Evolutionary conservation across 2,888 invertebrate species (phyloP).

Genomic region (Cheilosia impressa): DNA sequence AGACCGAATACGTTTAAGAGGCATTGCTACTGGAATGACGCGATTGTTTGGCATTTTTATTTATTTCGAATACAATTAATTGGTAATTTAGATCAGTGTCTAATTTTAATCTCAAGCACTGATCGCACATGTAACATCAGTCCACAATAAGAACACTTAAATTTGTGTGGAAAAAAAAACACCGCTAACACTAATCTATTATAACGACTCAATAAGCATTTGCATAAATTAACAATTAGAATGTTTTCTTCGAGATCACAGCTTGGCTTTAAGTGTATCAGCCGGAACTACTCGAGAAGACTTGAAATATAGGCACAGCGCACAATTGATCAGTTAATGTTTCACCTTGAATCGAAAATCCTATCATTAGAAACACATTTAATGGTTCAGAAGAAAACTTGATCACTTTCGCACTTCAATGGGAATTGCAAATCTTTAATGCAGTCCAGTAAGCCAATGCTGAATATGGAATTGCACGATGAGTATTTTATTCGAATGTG

Average conservation of each 20-base stretch:
- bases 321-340: background rate
- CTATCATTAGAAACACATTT: constrained; percentile 12
- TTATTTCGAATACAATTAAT: too few species aligned
- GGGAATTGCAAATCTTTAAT: constrained; percentile 1
- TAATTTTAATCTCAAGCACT: too few species aligned
- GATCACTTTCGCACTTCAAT: constrained; percentile 42
- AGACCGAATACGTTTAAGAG: too few species aligned
- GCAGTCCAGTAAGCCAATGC: constrained; percentile 15
- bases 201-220: constrained; percentile 14
- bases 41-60: too few species aligned
- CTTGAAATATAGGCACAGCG: constrained; percentile 6
- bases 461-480: constrained; percentile 4
- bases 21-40: too few species aligned
- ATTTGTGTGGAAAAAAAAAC: background rate
- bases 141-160: too few species aligned
- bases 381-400: constrained; percentile 15
- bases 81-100: too few species aligned
- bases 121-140: too few species aligned
- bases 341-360: constrained; percentile 34
- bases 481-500: background rate
- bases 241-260: constrained; percentile 17
- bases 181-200: background rate
- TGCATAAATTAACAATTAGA: constrained; percentile 31
- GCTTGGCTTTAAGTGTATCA: constrained; percentile 23
- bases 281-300: constrained; percentile 34